A percentile compares a stretch with the other conserved stretches of the same genome.
phyloP scores from a whole-genome alignment of 2,113 vertebrate species.

The Xerus inauris region DNA sequence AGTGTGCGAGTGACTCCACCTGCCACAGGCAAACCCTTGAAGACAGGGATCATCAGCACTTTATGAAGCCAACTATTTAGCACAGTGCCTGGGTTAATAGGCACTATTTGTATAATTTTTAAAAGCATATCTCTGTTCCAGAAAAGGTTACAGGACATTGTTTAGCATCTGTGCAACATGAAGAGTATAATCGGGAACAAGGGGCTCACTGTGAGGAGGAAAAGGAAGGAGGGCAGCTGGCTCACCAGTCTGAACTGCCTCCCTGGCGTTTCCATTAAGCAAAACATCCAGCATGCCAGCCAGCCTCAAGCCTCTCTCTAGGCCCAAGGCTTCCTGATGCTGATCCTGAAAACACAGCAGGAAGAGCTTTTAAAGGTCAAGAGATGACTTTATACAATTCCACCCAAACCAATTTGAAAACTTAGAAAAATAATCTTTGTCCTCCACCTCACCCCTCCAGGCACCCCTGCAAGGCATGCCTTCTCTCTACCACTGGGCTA shows the following conservation, averaged over 20 bases:
- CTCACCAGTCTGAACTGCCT: not conserved
- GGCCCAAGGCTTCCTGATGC: not conserved
- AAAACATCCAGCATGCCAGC: not conserved
- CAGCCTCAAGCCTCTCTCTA: not conserved
- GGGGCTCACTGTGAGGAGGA: not conserved
- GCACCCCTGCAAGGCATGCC: not conserved
- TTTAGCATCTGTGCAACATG: not conserved
- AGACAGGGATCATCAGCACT: not conserved
- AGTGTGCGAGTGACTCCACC: rapidly evolving
- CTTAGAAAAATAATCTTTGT: too few relatives aligned
- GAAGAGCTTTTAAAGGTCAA: not conserved
- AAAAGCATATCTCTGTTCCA: not conserved
- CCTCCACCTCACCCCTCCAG: too few relatives aligned
- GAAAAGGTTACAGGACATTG: not conserved
- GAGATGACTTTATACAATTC: not conserved
- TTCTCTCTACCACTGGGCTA: not conserved
- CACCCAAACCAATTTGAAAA: not conserved
- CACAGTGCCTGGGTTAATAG: not conserved
- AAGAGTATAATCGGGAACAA: not conserved
- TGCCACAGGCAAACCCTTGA: not conserved
- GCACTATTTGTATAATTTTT: not conserved
- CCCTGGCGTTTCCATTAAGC: not conserved
- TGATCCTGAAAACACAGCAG: not conserved
- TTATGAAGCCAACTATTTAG: not conserved
- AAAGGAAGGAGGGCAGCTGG: not conserved